Evolutionary conservation across 1,140 invertebrate genomes (phyloP), one percentile per base, ranked within the genome.

Genomic region (Leptoteleia sp.): DNA sequence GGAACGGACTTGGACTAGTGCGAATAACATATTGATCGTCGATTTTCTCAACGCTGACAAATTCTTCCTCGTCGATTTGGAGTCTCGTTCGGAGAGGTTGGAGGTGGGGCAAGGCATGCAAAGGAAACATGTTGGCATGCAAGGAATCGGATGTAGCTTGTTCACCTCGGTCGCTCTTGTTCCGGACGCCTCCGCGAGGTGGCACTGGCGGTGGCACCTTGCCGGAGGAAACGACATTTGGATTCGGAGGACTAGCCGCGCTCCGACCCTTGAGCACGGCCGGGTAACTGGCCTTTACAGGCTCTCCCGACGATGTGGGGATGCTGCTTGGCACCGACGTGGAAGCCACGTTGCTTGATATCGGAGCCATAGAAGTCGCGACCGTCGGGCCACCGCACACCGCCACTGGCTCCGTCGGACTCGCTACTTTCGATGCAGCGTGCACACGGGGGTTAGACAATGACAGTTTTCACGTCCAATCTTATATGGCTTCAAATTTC

Each of bases 191-290:
- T n/a, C 95, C 94, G 61, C 94, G 89, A 2, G 94, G 95, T 19
- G 95, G 95, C 11, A 96, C 94, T 8, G 95, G 95, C 16, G 95
- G 95, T 5, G 94, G 94, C 3, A 95, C 91, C 83, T 93, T 93
- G 64, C 87, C 84, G 7, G 86, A 86, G 27, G 87, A 85, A 8
- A 88, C 85, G 25, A 88, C 48, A 61, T 85, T 87, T 13, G 85
- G 86, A 57, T 85, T 87, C 29, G 86, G 87, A 25, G 86, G 86
- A 81, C 84, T 87, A 16, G 86, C 87, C 43, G 80, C 85, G 19
- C 81, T 84, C 42, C 93, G 91, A 67, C 93, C 93, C 88, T 94
- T 94, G 68, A 94, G 88, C n/a, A 94, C 93, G 1, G 93, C 93
- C 31, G 94, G 93, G 81, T 94, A 94, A 61, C 91, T 92, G 64